A percentile compares a stretch with the other conserved stretches of the same genome.
phyloP scores from a whole-genome alignment of 2,113 vertebrate genomes.

The Ptychochromis oligacanthus region DNA sequence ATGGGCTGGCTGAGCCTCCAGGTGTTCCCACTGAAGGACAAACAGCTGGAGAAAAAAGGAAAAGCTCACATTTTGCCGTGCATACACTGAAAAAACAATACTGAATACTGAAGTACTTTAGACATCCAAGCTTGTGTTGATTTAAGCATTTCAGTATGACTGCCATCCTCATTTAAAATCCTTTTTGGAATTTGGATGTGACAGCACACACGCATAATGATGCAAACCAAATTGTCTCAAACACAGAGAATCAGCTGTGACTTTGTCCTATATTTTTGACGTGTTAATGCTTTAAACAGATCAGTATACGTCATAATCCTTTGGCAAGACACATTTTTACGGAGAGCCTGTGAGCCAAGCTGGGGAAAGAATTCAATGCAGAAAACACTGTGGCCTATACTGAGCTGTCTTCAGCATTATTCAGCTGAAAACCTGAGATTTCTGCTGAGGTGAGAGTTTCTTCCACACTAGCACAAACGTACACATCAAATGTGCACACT shows the following conservation, averaged over 20 bases:
- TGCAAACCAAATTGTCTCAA: constrained; percentile 54
- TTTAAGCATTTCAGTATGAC: constrained; percentile 31
- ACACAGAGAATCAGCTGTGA: constrained; percentile 55
- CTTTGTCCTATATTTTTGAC: constrained; percentile 50
- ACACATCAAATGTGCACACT: background rate
- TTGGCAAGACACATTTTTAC: constrained; percentile 47
- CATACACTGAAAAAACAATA: constrained; percentile 4
- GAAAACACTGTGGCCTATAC: constrained; percentile 32
- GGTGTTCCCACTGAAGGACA: constrained; percentile 53
- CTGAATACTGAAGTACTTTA: background rate
- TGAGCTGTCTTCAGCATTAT: constrained; percentile 20
- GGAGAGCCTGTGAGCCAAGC: constrained; percentile 36
- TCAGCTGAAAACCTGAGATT: constrained; percentile 39
- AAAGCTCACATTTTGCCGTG: constrained; percentile 6
- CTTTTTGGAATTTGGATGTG: constrained; percentile 16
- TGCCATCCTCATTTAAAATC: constrained; percentile 37
- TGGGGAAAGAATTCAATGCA: constrained; percentile 35
- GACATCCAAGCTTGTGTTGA: constrained; percentile 20
- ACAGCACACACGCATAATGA: background rate
- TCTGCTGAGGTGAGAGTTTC: constrained; percentile 24
- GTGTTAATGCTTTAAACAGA: constrained; percentile 64
- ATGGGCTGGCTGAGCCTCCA: constrained; percentile 49
- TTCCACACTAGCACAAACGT: background rate
- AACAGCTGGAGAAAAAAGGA: constrained; percentile 5
- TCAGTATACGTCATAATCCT: constrained; percentile 65